Conservation (phyloP, 2,797 vertebrate genomes). For the Diceros bicornis region DNA sequence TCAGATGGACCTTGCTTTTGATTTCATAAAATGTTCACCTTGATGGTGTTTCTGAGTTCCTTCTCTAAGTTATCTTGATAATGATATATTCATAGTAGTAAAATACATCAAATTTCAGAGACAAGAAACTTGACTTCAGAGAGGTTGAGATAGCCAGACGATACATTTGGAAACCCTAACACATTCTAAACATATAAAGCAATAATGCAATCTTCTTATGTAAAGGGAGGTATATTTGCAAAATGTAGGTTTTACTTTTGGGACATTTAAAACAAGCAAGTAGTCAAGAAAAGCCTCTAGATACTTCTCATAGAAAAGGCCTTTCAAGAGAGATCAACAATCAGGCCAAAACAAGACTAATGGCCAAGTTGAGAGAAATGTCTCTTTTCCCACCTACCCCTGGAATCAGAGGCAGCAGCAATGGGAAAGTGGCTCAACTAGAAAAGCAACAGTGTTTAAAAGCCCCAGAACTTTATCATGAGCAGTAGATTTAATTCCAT, state of each 20-base stretch:
- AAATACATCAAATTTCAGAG: slow-evolving; percentile 32
- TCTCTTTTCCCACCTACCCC: neutral
- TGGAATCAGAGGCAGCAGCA: neutral
- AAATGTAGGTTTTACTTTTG: neutral
- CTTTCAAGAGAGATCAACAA: neutral
- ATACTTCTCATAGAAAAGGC: neutral
- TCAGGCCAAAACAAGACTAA: neutral
- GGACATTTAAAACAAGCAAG: neutral
- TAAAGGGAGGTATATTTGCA: neutral
- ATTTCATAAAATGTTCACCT: slow-evolving; percentile 52
- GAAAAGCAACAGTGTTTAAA: neutral
- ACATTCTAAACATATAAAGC: neutral
- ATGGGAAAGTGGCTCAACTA: neutral
- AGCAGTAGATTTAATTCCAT: neutral
- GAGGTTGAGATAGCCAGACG: neutral
- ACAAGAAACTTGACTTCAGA: slow-evolving; percentile 8
- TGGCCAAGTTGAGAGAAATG: neutral
- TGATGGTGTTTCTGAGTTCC: neutral
- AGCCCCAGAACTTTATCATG: neutral
- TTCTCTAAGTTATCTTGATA: slow-evolving; percentile 32
- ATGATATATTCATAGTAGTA: neutral
- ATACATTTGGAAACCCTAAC: neutral
- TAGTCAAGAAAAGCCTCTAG: neutral
- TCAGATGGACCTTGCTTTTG: slow-evolving; percentile 44
- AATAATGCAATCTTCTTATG: neutral